These are phyloP conservation scores for Linyphia triangularis DNA, from an alignment of 2,888 invertebrate genomes.

Conservation along the genomic window DNA sequence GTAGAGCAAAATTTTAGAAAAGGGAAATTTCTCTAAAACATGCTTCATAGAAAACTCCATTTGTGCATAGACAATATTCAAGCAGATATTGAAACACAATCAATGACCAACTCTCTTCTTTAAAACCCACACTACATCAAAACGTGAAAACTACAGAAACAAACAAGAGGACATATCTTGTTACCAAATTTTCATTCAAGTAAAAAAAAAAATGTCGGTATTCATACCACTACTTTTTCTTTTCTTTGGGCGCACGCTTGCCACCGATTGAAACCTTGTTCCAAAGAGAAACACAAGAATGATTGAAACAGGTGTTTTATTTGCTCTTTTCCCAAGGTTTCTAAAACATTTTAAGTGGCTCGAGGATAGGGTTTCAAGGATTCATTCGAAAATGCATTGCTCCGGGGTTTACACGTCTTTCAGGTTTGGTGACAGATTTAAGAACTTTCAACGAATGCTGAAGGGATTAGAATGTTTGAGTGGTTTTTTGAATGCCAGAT, in stretches of 20 bases:
- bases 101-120: background rate
- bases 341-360: constrained; percentile 3
- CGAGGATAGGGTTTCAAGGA: background rate
- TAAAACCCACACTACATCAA: no score
- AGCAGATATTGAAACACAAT: background rate
- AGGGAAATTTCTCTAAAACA: no score
- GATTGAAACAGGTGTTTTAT: constrained; percentile 3
- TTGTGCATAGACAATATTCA: no score
- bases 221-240: background rate
- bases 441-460: background rate
- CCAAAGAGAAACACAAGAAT: background rate
- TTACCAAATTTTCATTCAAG: background rate
- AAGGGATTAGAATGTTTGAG: background rate
- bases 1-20: no score
- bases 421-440: background rate
- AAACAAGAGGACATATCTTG: background rate
- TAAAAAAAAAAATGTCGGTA: background rate
- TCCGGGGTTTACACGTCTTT: background rate
- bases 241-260: background rate
- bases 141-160: background rate
- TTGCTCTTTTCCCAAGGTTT: background rate
- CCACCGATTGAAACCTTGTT: background rate
- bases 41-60: no score
- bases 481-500: background rate
- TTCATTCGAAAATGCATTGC: background rate